Evolutionary conservation across 2,797 vertebrate species (phyloP).

Genomic region (Scomberomorus guttatus): DNA sequence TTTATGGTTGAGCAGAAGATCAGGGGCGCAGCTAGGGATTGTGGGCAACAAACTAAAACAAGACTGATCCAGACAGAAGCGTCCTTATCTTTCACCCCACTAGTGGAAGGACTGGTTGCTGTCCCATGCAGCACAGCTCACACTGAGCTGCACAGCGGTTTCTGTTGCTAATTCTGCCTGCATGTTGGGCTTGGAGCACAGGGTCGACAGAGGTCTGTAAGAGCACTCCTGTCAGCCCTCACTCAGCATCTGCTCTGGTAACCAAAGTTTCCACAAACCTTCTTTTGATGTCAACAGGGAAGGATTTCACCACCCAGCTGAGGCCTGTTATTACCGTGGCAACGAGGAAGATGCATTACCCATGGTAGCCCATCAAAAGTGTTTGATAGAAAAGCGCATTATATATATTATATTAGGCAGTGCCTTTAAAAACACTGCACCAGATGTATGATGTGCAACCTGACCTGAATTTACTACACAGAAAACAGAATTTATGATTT

Average conservation of each 20-base stretch:
- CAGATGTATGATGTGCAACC: constrained; percentile 23
- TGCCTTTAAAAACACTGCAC: constrained; percentile 50
- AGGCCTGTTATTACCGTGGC: constrained; percentile 67
- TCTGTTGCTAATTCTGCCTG: constrained; percentile 61
- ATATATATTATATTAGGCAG: constrained; percentile 29
- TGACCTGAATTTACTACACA: constrained; percentile 23
- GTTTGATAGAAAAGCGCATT: constrained; percentile 40
- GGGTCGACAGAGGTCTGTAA: constrained; percentile 40
- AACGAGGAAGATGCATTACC: constrained; percentile 52
- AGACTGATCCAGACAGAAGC: background rate
- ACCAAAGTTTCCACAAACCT: constrained; percentile 53
- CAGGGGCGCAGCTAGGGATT: background rate
- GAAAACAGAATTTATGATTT: constrained; percentile 37
- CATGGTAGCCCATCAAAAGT: constrained; percentile 37
- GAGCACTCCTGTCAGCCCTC: constrained; percentile 52
- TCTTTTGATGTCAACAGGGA: constrained; percentile 66
- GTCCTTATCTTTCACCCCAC: background rate
- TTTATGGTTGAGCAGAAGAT: background rate
- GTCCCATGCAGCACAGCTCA: background rate
- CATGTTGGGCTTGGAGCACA: constrained; percentile 39
- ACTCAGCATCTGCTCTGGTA: constrained; percentile 65
- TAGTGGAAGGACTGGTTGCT: constrained; percentile 8
- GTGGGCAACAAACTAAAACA: background rate
- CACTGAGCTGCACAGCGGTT: constrained; percentile 22
- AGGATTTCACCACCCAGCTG: constrained; percentile 64